Evolutionary conservation across 2,113 vertebrate genomes (phyloP).

Genomic region (Caracal caracal): DNA sequence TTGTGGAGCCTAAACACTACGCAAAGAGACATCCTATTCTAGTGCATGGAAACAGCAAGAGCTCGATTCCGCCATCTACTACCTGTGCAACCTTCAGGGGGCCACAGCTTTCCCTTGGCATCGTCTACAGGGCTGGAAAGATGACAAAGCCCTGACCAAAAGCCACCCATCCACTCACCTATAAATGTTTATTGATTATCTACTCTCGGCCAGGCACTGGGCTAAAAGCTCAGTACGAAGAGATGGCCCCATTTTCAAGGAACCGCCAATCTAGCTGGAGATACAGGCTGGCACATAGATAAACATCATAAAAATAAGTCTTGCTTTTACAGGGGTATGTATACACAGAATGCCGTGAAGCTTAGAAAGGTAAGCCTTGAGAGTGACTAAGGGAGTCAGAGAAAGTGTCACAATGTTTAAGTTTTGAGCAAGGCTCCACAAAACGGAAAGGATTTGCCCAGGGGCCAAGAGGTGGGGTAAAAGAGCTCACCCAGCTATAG

Average conservation of each 20-base stretch:
- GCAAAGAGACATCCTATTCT: neutral
- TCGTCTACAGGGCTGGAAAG: neutral
- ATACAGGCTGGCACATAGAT: neutral
- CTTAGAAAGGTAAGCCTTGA: conserved; percentile 18
- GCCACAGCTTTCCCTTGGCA: neutral
- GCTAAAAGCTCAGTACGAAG: neutral
- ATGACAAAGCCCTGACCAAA: neutral
- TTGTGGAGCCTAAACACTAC: neutral
- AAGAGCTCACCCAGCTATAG: neutral
- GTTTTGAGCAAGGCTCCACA: neutral
- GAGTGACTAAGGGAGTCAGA: neutral
- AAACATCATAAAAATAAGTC: neutral
- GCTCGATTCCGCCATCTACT: neutral
- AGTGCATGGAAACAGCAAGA: neutral
- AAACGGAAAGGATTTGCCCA: neutral
- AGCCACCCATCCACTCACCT: neutral
- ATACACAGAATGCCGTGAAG: neutral
- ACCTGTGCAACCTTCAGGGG: neutral
- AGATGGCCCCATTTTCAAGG: neutral
- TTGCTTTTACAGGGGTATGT: neutral
- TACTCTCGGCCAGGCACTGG: neutral
- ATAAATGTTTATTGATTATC: neutral
- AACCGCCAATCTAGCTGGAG: neutral
- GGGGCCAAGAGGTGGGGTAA: neutral
- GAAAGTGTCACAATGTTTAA: neutral